Evolutionary conservation across 2,113 vertebrate species (phyloP), one percentile per base, ranked within the genome.

Genomic region (Scytalopus superciliaris): DNA sequence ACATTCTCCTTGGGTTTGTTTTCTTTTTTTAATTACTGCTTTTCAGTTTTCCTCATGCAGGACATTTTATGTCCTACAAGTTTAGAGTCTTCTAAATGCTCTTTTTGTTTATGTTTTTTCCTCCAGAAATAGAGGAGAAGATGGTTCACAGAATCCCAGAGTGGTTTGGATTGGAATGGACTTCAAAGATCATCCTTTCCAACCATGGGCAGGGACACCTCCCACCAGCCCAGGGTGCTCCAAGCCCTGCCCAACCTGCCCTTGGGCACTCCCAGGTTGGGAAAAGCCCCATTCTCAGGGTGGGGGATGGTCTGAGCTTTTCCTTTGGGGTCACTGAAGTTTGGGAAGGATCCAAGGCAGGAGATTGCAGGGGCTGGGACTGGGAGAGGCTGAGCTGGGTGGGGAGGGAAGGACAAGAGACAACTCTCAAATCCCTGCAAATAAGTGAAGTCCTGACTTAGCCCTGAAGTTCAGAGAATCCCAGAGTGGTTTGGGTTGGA

Each of bases 121-220:
- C 42, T 67, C 19, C 64, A 63, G 69, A 53, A 87, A 89, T 42
- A 55, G n/a, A 52, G 68, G 62, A 45, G 19, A 39, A 68, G 39
- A 14, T 0, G 2, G 53, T 37, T 75, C 16, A 53, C 33, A 35
- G 39, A 45, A 67, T 30, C 33, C 19, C 69, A 59, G 45, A 31
- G 27, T 35, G 13, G 24, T n/a, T 3, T 82, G 23, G 39, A 52
- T 33, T 50, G 45, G 53, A 7, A 53, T 5, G 13, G 28, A 25
- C 8, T 10, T 39, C 28, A 39, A 39, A 74, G 10, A 2, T 0
- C 19, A 25, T 17, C 2, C 1, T 2, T 2, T 7, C 0, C 12
- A 37, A 5, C 18, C 52, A 17, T 8, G 33, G 45, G 19, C 33
- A 67, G 87, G 60, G 37, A 67, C 28, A 52, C 13, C 39, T 89